Base-by-base conservation (phyloP, 2,113 vertebrate species). In the Cichladusa arquata region DNA sequence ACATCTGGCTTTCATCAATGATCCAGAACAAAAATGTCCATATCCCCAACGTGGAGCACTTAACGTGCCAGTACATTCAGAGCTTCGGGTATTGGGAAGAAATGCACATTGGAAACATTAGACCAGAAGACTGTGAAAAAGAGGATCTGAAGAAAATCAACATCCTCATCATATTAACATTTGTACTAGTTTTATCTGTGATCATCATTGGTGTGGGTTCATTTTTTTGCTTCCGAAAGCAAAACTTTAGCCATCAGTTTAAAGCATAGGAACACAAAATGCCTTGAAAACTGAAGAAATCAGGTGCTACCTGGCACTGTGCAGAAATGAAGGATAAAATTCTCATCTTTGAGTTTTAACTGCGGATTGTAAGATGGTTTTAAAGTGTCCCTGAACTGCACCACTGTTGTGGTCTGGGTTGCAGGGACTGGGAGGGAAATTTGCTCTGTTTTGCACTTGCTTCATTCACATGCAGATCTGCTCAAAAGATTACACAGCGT, bases 91-190 rank as follows among this genome's bases (percentile, higher is more conserved):
- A 98, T 6, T 95, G 96, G 71, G 97, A 98, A 78, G 97, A 99
- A 65, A 98, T 98, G 78, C 94, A 98, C 17, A 71, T 98, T 4
- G 96, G 93, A 44, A 96, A 97, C 1, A 94, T 99, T 23, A 97
- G 95, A 29, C 90, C 96, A 3, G 98, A 98, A 54, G 98, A 99
- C 97, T 99, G 99, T 81, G 97, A 98, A 25, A 96, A 96, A 31
- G 96, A 95, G 4, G 97, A 94, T 15, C 87, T 93, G 51, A 98
- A 93, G 91, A 98, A 97, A 50, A 60, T 97, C 74, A 97, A 98
- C 67, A 62, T 98, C 6, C 89, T 98, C 13, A 93, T 97, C 62
- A 94, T 98, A 23, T 92, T 99, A 14, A 96, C 97, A 8, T 90
- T 95, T 1, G 91, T 90, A 4, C 64, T 99, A 25, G 92, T 97